phyloP scores from a whole-genome alignment of 2,113 vertebrate genomes.

The Nerophis ophidion region DNA sequence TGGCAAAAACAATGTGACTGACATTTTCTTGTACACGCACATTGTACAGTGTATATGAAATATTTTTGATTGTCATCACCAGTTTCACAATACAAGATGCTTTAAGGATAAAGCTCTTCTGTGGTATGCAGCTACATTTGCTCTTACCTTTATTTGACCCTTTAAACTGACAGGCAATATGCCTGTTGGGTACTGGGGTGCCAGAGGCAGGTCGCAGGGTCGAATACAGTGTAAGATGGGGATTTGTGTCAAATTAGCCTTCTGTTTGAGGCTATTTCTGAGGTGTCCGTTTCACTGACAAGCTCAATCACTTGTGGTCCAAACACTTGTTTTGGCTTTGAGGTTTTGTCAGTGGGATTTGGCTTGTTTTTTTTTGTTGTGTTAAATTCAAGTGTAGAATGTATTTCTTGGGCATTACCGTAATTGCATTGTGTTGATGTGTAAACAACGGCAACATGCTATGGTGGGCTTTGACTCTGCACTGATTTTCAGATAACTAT shows the following conservation, averaged over 20 bases:
- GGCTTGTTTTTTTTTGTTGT: background rate
- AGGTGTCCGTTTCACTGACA: constrained; percentile 33
- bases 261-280: constrained; percentile 32
- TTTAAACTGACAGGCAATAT: constrained; percentile 63
- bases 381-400: constrained; percentile 2
- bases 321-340: background rate
- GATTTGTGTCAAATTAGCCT: constrained; percentile 71
- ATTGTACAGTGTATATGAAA: constrained; percentile 14
- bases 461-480: too few species aligned
- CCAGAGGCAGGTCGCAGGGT: constrained; percentile 45
- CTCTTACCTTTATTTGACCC: constrained; percentile 62
- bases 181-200: constrained; percentile 59
- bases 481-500: too few species aligned
- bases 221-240: constrained; percentile 63
- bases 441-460: constrained; percentile 1
- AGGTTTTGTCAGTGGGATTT: constrained; percentile 6
- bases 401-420: background rate
- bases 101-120: constrained; percentile 50
- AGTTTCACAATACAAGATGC: constrained; percentile 46
- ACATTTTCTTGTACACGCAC: constrained; percentile 22
- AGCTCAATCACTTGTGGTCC: constrained; percentile 6
- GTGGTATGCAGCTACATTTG: constrained; percentile 51
- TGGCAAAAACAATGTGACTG: constrained; percentile 16
- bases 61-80: constrained; percentile 34
- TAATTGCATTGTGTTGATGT: background rate